Evolutionary conservation across 1,140 invertebrate species (phyloP), one percentile per base, ranked within the genome.

Genomic region (Pseudomyrmex gracilis): DNA sequence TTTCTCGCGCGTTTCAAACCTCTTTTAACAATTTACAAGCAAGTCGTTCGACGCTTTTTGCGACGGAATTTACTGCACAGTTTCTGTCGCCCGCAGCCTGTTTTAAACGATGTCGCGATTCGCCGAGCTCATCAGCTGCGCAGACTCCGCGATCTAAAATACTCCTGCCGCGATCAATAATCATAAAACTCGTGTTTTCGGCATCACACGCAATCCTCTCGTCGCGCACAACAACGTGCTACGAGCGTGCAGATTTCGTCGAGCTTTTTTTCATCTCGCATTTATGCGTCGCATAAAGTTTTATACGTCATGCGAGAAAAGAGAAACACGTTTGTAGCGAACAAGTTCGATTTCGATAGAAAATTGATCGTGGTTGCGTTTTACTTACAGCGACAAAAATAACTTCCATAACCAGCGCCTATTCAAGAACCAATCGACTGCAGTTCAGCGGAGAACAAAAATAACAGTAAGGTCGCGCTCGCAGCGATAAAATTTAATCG

Each of bases 81-180:
- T n/a, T n/a, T n/a, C 0, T 24, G 10, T 12, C 15, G 34, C 2
- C n/a, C 57, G 20, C n/a, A 17, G 8, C 7, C 5, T 58, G 8
- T 20, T 20, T 57, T 34, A 43, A 43, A 34, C 12, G 34, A 22
- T 34, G 17, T n/a, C 9, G 10, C 34, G 71, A 12, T 61, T 24
- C 22, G n/a, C 24, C 47, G 24, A 53, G 60, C 17, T 10, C 24
- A 34, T n/a, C 5, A n/a, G 15, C 51, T 55, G 76, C 76, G 76
- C 76, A 80, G 66, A 71, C 76, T 80, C 76, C 53, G 53, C 76
- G 76, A 80, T 80, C 66, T 78, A 70, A 80, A 80, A 80, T 80
- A 80, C 43, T 43, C 20, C 64, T 15, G 53, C 22, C 53, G 76
- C 53, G 76, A 80, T 80, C 76, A 80, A 80, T 80, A 80, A 58